Conservation (phyloP, 2,797 vertebrate species). For the Trematomus bernacchii region DNA sequence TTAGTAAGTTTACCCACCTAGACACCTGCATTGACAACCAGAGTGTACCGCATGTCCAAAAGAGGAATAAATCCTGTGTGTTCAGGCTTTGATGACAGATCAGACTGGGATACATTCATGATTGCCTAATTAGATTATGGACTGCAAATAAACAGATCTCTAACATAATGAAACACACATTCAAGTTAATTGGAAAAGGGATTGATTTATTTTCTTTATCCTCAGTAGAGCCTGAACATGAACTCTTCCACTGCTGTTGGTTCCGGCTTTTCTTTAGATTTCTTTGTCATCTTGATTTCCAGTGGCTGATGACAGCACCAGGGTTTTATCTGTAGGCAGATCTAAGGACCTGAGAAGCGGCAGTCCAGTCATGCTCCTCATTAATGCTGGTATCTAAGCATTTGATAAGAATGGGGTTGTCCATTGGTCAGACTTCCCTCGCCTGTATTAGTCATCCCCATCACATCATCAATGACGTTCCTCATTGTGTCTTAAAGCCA, state of each 20-base stretch:
- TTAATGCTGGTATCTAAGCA: not conserved
- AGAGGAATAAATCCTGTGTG: not conserved
- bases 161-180: not conserved
- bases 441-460: conserved; percentile 32
- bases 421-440: not conserved
- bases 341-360: not conserved
- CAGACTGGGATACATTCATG: not conserved
- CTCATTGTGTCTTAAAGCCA: not conserved
- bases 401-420: conserved; percentile 15
- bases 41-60: not conserved
- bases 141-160: conserved; percentile 34
- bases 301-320: not conserved
- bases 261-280: conserved; percentile 1
- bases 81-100: not conserved
- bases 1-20: conserved; percentile 26
- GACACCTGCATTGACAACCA: not conserved
- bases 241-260: not conserved
- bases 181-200: conserved; percentile 21
- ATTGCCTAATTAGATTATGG: conserved; percentile 21
- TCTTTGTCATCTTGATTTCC: not conserved
- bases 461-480: conserved; percentile 3
- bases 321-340: not conserved
- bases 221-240: conserved; percentile 13
- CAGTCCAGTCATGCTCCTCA: conserved; percentile 3
- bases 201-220: conserved; percentile 19